Conservation (phyloP, 2,113 vertebrate species). For the Entelurus aequoreus region DNA sequence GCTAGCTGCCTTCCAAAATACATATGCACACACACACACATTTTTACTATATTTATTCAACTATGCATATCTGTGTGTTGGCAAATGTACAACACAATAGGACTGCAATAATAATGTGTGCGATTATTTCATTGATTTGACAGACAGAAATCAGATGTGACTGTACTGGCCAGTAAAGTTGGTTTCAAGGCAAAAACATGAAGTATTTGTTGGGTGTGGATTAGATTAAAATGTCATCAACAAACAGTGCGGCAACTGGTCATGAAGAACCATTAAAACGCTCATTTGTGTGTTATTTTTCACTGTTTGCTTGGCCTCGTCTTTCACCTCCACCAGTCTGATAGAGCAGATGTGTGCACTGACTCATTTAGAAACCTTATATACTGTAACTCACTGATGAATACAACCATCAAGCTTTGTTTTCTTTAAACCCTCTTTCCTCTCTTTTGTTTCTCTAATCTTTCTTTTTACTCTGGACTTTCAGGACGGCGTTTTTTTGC, state of each 20-base stretch:
- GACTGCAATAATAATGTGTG: constrained; percentile 9
- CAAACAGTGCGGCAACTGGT: constrained; percentile 9
- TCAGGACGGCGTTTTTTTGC: constrained; percentile 9
- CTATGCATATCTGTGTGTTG: constrained; percentile 19
- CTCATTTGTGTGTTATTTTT: constrained; percentile 29
- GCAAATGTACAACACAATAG: constrained; percentile 8
- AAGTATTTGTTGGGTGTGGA: background rate
- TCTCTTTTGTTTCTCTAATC: constrained; percentile 5
- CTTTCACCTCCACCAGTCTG: constrained; percentile 17
- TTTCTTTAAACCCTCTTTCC: constrained; percentile 1
- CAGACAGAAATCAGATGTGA: constrained; percentile 1
- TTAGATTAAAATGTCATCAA: constrained; percentile 11
- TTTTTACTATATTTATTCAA: constrained; percentile 22
- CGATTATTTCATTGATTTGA: background rate
- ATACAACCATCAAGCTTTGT: constrained; percentile 18
- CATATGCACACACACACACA: constrained; percentile 4
- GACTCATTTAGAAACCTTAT: constrained; percentile 43
- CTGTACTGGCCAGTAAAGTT: background rate
- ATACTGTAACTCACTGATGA: constrained; percentile 43
- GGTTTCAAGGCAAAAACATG: constrained; percentile 11
- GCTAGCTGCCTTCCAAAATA: constrained; percentile 10
- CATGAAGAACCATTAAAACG: constrained; percentile 19
- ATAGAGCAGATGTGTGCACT: constrained; percentile 39
- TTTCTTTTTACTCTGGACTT: constrained; percentile 11
- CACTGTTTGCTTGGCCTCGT: constrained; percentile 26